Evolutionary conservation across 2,113 vertebrate species (phyloP).

Genomic region (Diglossa brunneiventris): DNA sequence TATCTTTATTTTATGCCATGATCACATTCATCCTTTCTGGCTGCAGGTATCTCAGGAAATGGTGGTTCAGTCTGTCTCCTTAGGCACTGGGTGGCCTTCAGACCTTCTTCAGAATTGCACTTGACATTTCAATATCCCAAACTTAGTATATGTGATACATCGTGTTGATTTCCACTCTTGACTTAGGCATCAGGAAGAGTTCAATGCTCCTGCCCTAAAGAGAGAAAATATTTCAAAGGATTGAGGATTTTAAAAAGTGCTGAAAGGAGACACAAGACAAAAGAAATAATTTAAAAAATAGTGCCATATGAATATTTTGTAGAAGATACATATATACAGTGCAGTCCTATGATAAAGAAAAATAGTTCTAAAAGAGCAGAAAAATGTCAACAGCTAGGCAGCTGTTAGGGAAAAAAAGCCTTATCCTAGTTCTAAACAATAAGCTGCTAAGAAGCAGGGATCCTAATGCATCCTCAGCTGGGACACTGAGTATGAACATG

Average conservation of each 20-base stretch:
- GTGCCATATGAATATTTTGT: not conserved
- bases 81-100: not conserved
- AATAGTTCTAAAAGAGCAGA: not conserved
- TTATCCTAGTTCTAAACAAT: not conserved
- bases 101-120: not conserved
- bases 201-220: not conserved
- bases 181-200: not conserved
- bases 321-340: not conserved
- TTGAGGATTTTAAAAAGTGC: not conserved
- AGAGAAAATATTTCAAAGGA: not conserved
- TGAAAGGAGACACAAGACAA: not conserved
- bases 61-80: not conserved
- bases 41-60: not conserved
- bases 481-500: not conserved
- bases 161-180: not conserved
- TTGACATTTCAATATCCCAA: conserved; percentile 9
- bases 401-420: not conserved
- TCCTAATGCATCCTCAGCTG: not conserved
- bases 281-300: not conserved
- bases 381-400: not conserved
- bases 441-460: not conserved
- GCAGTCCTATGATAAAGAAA: not conserved
- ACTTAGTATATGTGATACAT: not conserved
- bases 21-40: not conserved
- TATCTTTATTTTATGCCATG: not conserved